Conservation (phyloP, 2,797 vertebrate species). For the Chloroceryle amazona region DNA sequence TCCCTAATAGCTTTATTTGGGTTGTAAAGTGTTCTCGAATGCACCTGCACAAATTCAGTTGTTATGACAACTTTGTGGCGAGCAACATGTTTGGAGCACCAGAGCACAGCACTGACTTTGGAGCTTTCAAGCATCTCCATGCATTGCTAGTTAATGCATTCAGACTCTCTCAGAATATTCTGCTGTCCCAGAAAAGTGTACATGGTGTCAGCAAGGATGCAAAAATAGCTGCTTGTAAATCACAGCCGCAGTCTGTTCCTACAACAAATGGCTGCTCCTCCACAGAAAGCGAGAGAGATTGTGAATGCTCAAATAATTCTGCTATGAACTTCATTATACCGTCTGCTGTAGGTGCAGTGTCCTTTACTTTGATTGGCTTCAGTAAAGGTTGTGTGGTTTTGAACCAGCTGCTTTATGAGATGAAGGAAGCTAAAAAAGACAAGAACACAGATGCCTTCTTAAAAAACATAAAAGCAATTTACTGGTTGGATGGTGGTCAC, state of each 20-base stretch:
- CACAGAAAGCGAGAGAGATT: constrained; percentile 68
- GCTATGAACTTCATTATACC: constrained; percentile 62
- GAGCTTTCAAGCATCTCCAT: constrained; percentile 91
- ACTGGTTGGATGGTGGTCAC: constrained; percentile 97
- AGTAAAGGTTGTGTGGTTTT: constrained; percentile 99
- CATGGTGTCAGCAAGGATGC: constrained; percentile 72
- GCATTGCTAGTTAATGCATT: constrained; percentile 90
- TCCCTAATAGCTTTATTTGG: constrained; percentile 91
- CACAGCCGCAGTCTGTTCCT: constrained; percentile 55
- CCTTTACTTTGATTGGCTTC: constrained; percentile 93
- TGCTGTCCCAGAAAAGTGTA: constrained; percentile 74
- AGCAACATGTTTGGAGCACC: constrained; percentile 97
- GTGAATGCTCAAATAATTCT: constrained; percentile 67
- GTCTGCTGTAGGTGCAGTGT: constrained; percentile 76
- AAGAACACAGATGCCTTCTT: constrained; percentile 85
- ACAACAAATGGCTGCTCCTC: constrained; percentile 77
- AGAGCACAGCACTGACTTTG: constrained; percentile 86
- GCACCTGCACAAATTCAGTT: constrained; percentile 98
- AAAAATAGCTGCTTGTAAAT: constrained; percentile 66
- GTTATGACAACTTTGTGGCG: constrained; percentile 95
- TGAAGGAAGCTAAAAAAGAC: constrained; percentile 88
- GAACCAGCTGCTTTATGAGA: constrained; percentile 95
- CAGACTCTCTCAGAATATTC: constrained; percentile 82
- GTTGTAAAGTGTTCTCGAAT: constrained; percentile 92
- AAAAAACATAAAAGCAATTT: constrained; percentile 87